Base-by-base conservation (phyloP, 2,113 vertebrate genomes). In the Picathartes gymnocephalus region DNA sequence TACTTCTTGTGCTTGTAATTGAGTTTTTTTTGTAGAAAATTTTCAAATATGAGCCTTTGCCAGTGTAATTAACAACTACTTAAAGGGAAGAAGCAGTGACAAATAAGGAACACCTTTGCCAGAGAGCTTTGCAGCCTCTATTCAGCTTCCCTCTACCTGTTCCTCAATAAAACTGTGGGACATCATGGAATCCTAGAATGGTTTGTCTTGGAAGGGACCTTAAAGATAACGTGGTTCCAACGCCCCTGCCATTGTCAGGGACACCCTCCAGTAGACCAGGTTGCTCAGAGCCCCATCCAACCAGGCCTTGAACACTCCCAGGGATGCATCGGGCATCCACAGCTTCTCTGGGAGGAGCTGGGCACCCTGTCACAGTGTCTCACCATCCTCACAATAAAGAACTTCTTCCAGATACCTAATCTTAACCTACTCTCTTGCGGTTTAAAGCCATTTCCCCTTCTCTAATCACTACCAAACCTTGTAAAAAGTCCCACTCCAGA, bases 171-270 rank as follows among this genome's bases (percentile, higher is more conserved):
- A 90, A 44, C 20, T 18, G 2, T 1, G 50, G 28, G 50, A 56
- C 17, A n/a, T 44, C 37, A 44, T 3, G 28, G 44, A 80, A 56
- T 37, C 12, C 25, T 23, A 35, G 22, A 58, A 51, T n/a, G 33
- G 23, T n/a, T 66, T 81, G 51, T 28, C 39, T 51, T 66, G 31
- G 51, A 58, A 66, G 13, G 18, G 37, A 24, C 68, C 21, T 28
- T 50, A 65, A 65, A 66, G 44, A 58, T 17, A 24, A 17, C 4
- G 10, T 24, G 13, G 13, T 33, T 73, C 23, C 37, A 56, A 27
- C 1, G 4, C 6, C 8, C 12, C 12, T 39, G 44, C 8, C 39
- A 58, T 4, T 1, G 51, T 7, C 27, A 39, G 6, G 45, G 37
- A 21, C 19, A 58, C 3, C 4, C 7, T 31, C 13, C 60, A 51